These are phyloP conservation scores for Pangasius sanitwongsei DNA, from an alignment of 2,797 vertebrate species.

Conservation along the genomic window DNA sequence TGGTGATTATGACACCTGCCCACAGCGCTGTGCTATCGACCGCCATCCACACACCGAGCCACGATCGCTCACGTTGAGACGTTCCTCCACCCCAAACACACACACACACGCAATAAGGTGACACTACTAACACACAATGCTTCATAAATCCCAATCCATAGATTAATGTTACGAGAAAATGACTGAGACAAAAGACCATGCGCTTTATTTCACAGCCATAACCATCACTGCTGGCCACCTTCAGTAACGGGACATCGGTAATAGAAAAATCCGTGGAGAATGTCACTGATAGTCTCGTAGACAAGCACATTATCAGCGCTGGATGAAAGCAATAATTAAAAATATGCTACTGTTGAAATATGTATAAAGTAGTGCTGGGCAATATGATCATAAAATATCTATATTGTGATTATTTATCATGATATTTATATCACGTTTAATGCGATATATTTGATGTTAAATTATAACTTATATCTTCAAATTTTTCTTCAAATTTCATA, in stretches of 20 bases:
- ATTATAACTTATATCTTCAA: too few relatives aligned
- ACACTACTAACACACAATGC: conserved; percentile 40
- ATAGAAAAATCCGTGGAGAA: not conserved
- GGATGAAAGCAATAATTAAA: not conserved
- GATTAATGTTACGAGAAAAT: conserved; percentile 46
- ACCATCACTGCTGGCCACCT: not conserved
- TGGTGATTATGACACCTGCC: conserved; percentile 34
- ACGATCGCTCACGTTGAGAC: not conserved
- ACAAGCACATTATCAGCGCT: not conserved
- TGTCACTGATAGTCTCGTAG: not conserved
- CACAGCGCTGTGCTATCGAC: conserved; percentile 14
- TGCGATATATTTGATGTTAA: too few relatives aligned
- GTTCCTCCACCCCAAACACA: not conserved
- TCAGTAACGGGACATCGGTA: not conserved
- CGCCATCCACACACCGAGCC: not conserved
- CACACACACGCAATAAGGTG: conserved; percentile 2
- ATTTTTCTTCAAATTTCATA: not conserved
- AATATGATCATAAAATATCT: not conserved
- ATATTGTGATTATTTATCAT: not conserved
- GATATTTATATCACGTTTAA: too few relatives aligned
- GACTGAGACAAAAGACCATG: conserved; percentile 39
- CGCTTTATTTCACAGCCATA: conserved; percentile 31
- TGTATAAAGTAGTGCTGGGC: not conserved
- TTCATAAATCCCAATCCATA: conserved; percentile 55
- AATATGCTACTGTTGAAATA: not conserved